Percentiles rank a stretch among this genome's conserved stretches.
Conservation (phyloP, 2,797 vertebrate genomes). For the Tapera naevia region DNA sequence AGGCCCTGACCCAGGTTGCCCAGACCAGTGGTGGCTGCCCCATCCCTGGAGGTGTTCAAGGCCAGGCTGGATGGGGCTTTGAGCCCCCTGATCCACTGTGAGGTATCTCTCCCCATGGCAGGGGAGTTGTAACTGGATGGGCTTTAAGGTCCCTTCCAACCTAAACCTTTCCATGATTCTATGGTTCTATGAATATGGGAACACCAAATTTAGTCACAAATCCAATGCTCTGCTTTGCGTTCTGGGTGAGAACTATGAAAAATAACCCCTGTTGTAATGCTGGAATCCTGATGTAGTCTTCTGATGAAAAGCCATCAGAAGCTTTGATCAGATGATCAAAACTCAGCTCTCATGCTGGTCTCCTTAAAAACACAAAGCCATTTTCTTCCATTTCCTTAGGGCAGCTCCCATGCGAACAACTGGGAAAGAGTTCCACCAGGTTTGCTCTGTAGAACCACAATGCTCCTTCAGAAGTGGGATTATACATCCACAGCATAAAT, state of each 20-base stretch:
- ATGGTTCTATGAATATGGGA: background rate
- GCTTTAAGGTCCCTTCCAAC: no score
- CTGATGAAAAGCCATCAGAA: no score
- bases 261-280: background rate
- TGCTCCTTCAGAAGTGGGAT: background rate
- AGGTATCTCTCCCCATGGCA: no score
- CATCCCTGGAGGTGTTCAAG: no score
- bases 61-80: no score
- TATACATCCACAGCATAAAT: background rate
- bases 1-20: no score
- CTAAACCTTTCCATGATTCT: no score
- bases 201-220: background rate
- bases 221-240: background rate
- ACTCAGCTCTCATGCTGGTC: background rate
- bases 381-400: background rate
- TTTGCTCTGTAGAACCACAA: background rate
- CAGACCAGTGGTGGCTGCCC: no score
- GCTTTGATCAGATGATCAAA: background rate
- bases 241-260: background rate
- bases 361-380: background rate
- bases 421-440: background rate
- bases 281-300: background rate
- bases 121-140: no score
- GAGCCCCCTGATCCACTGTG: no score
- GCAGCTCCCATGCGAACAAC: background rate